Percentiles rank a stretch among this genome's conserved stretches.
Conservation (phyloP, 2,888 invertebrate genomes). For the Lasioglossum oenotherae region DNA sequence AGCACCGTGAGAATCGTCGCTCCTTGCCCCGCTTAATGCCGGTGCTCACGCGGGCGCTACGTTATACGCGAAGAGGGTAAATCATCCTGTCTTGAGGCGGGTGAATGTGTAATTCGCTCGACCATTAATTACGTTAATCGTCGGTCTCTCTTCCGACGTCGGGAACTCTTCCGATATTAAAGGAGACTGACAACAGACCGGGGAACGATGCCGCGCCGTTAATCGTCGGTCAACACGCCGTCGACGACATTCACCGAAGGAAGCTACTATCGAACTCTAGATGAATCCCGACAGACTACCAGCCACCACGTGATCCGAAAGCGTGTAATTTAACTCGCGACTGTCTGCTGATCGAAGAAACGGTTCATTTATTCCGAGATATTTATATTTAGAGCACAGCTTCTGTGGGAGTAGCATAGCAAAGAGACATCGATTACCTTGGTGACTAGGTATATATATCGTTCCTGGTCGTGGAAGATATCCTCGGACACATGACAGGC, state of each 20-base stretch:
- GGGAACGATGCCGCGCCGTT: neutral
- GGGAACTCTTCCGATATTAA: conserved; percentile 21
- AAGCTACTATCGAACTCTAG: neutral
- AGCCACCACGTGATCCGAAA: conserved; percentile 35
- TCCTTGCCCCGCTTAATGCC: conserved; percentile 50
- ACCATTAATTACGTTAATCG: conserved; percentile 61
- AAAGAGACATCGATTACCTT: conserved; percentile 13
- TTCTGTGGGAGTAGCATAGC: neutral
- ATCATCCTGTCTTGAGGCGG: conserved; percentile 43
- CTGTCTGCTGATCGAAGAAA: neutral
- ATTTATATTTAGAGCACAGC: neutral
- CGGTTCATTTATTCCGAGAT: neutral
- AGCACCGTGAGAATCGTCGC: conserved; percentile 50
- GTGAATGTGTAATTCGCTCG: conserved; percentile 39
- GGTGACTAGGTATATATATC: neutral
- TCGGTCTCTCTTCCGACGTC: neutral
- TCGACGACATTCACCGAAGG: neutral
- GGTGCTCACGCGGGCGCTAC: conserved; percentile 30
- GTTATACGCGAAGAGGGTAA: conserved; percentile 38
- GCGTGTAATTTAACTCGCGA: neutral
- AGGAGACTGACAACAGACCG: neutral
- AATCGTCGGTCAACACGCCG: neutral
- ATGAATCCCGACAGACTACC: neutral
- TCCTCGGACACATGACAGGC: conserved; percentile 2
- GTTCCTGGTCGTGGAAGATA: neutral